Conservation (phyloP, 1,140 invertebrate genomes). For the Eumaeus atala region DNA sequence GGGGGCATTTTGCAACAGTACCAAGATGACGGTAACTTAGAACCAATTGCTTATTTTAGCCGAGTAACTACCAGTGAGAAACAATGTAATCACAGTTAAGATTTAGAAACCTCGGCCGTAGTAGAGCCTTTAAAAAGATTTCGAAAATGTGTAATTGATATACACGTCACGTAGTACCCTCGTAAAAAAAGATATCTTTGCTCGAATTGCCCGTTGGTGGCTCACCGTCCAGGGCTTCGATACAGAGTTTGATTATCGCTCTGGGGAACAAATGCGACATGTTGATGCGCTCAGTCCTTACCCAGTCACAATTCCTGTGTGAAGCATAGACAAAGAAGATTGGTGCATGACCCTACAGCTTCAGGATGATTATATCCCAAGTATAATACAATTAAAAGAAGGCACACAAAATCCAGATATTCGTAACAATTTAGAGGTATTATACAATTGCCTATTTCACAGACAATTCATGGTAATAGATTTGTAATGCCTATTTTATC, state of each 20-base stretch:
- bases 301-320: not conserved
- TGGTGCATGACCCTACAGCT: slow-evolving; percentile 33
- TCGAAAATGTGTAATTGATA: slow-evolving; percentile 41
- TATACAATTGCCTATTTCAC: not conserved
- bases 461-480: slow-evolving; percentile 14
- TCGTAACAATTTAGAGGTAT: slow-evolving; percentile 11
- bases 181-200: slow-evolving; percentile 40
- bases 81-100: too few relatives aligned
- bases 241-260: slow-evolving; percentile 39
- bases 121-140: slow-evolving; percentile 41
- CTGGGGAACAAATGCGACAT: slow-evolving; percentile 14
- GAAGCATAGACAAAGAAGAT: slow-evolving; percentile 28
- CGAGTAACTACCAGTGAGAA: not conserved
- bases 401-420: slow-evolving; percentile 11
- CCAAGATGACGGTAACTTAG: too few relatives aligned
- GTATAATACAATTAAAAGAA: slow-evolving; percentile 19
- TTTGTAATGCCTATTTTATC: slow-evolving; percentile 29
- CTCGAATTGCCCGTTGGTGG: slow-evolving; percentile 50
- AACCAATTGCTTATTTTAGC: slow-evolving; percentile 11
- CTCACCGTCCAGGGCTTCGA: slow-evolving; percentile 41
- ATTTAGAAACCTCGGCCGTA: slow-evolving; percentile 7
- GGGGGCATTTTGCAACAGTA: too few relatives aligned
- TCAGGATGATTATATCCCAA: slow-evolving; percentile 24
- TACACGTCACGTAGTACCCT: slow-evolving; percentile 36
- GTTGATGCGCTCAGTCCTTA: too few relatives aligned